Base-by-base conservation (phyloP, 2,113 vertebrate genomes). In the Asarcornis scutulata region DNA sequence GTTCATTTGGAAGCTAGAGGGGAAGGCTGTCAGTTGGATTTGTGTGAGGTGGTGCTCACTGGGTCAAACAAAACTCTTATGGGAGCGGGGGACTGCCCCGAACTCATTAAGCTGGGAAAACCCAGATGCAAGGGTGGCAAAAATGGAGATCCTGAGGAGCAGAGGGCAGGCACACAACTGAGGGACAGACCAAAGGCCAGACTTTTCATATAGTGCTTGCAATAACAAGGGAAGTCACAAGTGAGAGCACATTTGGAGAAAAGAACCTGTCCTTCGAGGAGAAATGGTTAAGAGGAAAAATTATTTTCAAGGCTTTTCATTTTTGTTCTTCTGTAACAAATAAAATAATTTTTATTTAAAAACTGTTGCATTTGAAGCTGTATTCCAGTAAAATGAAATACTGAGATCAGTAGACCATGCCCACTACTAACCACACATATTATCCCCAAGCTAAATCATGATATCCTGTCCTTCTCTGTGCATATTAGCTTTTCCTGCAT, bases 51-150 rank as follows among this genome's bases (percentile, higher is more conserved):
- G 11, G 20, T 60, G 7, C 7, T 86, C 42, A 13, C 6, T 38
- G 32, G 25, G 59, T 77, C 67, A 79, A 88, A 83, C 27, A 87
- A 87, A 91, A 73, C 9, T 32, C 48, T 42, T 7, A 32, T 66
- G 16, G 8, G 3, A 84, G 5, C 20, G 4, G 11, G 2, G 13
- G 8, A 80, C 58, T 77, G 11, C 5, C 31, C 8, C 0, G 0
- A 53, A 10, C 26, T 42, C 26, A 58, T 7, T 34, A 26, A 68
- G 32, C 44, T 38, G 36, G 36, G 22, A 75, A 59, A 82, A 60
- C 7, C 21, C 64, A 46, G 38, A 72, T 68, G 48, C 6, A 26
- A 29, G 14, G 2, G 5, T 40, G 22, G 17, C 32, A 26, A 63
- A 83, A 89, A 42, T 13, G 68, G 18, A 72, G 25, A 26, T 29